phyloP scores from a whole-genome alignment of 2,113 vertebrate genomes.

The Mesitornis unicolor region DNA sequence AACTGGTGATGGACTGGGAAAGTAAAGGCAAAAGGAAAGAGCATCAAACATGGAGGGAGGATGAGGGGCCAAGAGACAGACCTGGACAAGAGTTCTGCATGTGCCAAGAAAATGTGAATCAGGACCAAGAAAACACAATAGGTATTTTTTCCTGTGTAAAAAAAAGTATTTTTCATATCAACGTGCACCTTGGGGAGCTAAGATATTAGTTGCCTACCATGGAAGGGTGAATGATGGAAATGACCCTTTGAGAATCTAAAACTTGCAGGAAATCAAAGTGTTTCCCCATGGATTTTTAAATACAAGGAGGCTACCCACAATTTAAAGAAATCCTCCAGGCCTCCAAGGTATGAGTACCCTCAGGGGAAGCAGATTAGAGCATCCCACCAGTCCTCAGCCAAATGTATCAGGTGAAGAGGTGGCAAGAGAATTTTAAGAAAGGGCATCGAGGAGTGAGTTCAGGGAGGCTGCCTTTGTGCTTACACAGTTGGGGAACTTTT shows the following conservation, averaged over 20 bases:
- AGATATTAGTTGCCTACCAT: not conserved
- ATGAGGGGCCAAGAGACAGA: not conserved
- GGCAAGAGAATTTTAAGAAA: not conserved
- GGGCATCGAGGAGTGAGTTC: not conserved
- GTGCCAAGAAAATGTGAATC: rapidly evolving
- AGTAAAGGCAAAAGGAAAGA: not conserved
- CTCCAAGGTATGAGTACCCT: rapidly evolving
- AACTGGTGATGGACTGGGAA: not conserved
- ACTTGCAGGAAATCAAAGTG: not conserved
- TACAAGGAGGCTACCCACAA: not conserved
- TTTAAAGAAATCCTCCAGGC: not conserved
- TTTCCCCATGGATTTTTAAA: not conserved
- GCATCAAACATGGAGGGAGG: not conserved
- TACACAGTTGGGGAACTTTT: not conserved
- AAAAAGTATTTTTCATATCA: not conserved
- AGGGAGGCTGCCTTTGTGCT: not conserved
- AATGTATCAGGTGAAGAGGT: not conserved
- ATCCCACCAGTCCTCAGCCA: not conserved
- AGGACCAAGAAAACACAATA: not conserved
- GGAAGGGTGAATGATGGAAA: not conserved
- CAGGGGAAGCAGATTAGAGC: not conserved
- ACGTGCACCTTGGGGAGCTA: not conserved
- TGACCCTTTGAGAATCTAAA: not conserved
- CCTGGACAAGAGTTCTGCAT: not conserved
- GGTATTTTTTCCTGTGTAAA: not conserved